Conservation (phyloP, 37 sponge, comb jelly and placozoan genomes). For the Tethya wilhelma region DNA sequence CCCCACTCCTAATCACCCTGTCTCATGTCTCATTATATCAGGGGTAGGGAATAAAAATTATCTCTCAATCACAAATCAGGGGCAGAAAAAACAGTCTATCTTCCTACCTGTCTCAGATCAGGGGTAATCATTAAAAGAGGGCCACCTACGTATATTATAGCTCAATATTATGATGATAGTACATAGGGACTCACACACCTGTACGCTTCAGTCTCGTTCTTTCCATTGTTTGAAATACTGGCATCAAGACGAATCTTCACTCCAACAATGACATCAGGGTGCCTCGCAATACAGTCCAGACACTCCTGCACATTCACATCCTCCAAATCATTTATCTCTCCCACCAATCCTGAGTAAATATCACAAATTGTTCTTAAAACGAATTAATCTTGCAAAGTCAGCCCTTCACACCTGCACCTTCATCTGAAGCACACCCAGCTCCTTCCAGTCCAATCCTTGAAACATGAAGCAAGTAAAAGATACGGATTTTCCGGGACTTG, state of each 20-base stretch:
- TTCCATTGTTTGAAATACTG: conserved; percentile 31
- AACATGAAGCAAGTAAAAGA: conserved; percentile 29
- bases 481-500: conserved; percentile 11
- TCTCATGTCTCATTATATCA: no score
- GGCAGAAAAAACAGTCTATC: neutral
- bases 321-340: conserved; percentile 32
- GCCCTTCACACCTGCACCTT: no score
- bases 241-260: conserved; percentile 43
- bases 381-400: no score
- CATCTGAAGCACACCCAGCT: conserved; percentile 38
- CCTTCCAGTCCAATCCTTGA: conserved; percentile 35
- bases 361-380: no score
- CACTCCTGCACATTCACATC: conserved; percentile 32
- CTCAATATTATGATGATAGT: neutral
- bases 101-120: neutral
- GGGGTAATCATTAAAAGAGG: no score
- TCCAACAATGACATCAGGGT: conserved; percentile 40
- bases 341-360: conserved; percentile 10
- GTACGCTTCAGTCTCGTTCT: conserved; percentile 41
- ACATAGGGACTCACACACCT: conserved; percentile 23
- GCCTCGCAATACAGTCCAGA: conserved; percentile 4
- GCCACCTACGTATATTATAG: neutral
- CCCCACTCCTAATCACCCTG: no score
- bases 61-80: no score
- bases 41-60: neutral